These are phyloP conservation scores for Hydriomena furcata DNA, from an alignment of 2,888 invertebrate genomes.

Conservation along the genomic window DNA sequence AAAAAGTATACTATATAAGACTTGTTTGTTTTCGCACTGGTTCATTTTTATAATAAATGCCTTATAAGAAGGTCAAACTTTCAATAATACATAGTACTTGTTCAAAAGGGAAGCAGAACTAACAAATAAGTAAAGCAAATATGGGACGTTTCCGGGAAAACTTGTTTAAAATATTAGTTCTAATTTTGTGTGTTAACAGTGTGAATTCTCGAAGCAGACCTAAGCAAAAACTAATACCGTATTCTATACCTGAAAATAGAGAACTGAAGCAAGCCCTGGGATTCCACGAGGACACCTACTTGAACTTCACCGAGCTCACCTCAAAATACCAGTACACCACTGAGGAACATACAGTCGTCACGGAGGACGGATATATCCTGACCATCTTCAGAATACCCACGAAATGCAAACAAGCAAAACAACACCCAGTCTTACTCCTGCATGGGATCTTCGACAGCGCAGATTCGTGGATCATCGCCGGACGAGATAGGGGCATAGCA, in stretches of 20 bases:
- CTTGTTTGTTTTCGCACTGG: slow-evolving; percentile 27
- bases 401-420: slow-evolving; percentile 45
- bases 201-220: slow-evolving; percentile 17
- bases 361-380: slow-evolving; percentile 65
- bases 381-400: slow-evolving; percentile 56
- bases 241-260: slow-evolving; percentile 55
- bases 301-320: slow-evolving; percentile 63
- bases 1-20: slow-evolving; percentile 19
- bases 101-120: slow-evolving; percentile 54
- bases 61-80: slow-evolving; percentile 66
- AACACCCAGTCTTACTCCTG: slow-evolving; percentile 55
- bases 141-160: slow-evolving; percentile 32
- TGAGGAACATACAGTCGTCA: slow-evolving; percentile 54
- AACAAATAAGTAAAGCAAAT: too few species aligned
- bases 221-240: slow-evolving; percentile 47
- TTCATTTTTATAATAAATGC: slow-evolving; percentile 46
- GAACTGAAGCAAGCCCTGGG: slow-evolving; percentile 57
- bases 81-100: slow-evolving; percentile 66
- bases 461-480: slow-evolving; percentile 61
- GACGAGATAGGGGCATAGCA: slow-evolving; percentile 50
- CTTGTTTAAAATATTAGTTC: slow-evolving; percentile 36
- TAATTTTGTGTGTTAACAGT: slow-evolving; percentile 37
- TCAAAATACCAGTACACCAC: slow-evolving; percentile 54
- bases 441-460: slow-evolving; percentile 61
- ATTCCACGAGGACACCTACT: slow-evolving; percentile 63